Evolutionary conservation across 2,888 invertebrate genomes (phyloP).

Genomic region (Scrobipalpa costella): DNA sequence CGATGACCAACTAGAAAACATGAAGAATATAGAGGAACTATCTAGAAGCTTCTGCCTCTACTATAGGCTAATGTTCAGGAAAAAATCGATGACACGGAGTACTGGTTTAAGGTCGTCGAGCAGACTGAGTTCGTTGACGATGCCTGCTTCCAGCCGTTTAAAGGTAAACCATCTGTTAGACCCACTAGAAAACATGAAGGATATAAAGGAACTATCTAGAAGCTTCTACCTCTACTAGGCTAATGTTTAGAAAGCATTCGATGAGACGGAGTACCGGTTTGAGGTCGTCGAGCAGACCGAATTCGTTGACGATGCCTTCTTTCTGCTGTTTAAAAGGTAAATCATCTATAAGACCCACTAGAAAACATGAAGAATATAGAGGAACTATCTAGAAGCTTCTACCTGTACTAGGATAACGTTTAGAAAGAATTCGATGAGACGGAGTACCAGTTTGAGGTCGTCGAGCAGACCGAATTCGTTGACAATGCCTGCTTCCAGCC

Average conservation of each 20-base stretch:
- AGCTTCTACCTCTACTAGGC: constrained; percentile 99
- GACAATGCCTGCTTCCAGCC: constrained; percentile 99
- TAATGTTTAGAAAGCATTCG: constrained; percentile 92
- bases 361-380: background rate
- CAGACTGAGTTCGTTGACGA: constrained; percentile 99
- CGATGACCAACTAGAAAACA: constrained; percentile 32
- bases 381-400: too few species aligned
- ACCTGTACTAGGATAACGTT: constrained; percentile 99
- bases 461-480: constrained; percentile 99
- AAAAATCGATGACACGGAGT: constrained; percentile 93
- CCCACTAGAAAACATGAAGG: background rate
- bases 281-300: constrained; percentile 98
- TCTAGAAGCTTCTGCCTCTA: too few species aligned
- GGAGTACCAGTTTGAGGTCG: constrained; percentile 95
- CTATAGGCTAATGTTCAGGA: constrained; percentile 98
- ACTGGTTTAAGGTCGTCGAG: constrained; percentile 95
- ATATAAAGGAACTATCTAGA: background rate
- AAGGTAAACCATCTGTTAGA: constrained; percentile 78
- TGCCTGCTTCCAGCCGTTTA: constrained; percentile 98
- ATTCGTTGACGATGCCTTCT: constrained; percentile 99
- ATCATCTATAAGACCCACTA: background rate
- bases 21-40: background rate
- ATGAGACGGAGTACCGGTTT: constrained; percentile 95
- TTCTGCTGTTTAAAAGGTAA: constrained; percentile 96
- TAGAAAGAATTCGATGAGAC: constrained; percentile 93